Base-by-base conservation (phyloP, 2,113 vertebrate species). In the Bos taurus region DNA sequence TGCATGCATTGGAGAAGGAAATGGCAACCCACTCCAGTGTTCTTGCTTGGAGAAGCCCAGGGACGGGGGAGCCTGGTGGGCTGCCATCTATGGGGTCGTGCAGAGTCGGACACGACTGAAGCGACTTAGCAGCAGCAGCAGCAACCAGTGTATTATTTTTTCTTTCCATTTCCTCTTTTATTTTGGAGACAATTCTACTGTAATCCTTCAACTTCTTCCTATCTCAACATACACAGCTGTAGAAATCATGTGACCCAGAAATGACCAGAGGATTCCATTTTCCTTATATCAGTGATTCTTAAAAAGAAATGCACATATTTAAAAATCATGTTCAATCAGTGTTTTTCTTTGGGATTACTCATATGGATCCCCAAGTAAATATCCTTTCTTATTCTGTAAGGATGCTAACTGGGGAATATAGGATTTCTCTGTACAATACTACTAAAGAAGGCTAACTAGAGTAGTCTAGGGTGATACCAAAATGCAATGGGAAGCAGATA, bases 391-490 rank as follows among this genome's bases (percentile, higher is more conserved):
- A 59, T 1, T 17, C 43, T 46, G 1, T 46, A 56, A 87, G 14
- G 10, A 52, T 71, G 71, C 28, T 30, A 74, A 28, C 6, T 12
- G 48, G 48, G 48, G 48, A 92, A 71, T 62, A 9, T n/a, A 30
- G 30, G 2, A 11, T 28, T 43, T 2, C 3, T 54, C 1, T 17
- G 21, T 40, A 7, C 14, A 16, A 17, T 33, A 19, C 9, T 33
- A 25, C 16, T 54, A 10, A 48, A 52, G 54, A 95, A 88, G n/a
- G 25, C 54, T 97, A 59, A 67, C 11, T 48, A 13, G 1, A n/a
- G 28, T 33, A 3, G 30, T 21, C 19, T 50, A 60, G 28, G 89
- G 21, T 64, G 19, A 62, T 11, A 54, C 13, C 17, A 16, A 62
- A 8, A 80, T 36, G 26, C 26, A 46, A 10, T 60, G 8, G 30